phyloP scores from a whole-genome alignment of 2,113 vertebrate genomes.

The Caloenas nicobarica region DNA sequence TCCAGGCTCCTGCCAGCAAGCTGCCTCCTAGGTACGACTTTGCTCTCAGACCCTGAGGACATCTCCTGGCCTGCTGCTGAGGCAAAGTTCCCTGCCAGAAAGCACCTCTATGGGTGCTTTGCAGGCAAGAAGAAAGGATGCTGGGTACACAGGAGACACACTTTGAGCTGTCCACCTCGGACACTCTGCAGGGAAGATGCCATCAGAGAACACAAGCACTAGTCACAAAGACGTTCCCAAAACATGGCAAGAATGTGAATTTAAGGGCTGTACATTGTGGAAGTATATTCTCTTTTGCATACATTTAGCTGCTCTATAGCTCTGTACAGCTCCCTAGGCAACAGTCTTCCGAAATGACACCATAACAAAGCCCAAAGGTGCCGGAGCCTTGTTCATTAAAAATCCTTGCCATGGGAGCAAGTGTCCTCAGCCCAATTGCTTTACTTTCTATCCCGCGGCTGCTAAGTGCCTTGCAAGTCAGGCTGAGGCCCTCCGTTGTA shows the following conservation, averaged over 20 bases:
- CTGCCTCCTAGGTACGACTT: not conserved
- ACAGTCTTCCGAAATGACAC: constrained; percentile 49
- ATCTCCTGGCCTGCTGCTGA: not conserved
- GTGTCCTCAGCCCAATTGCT: not conserved
- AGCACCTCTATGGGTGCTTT: not conserved
- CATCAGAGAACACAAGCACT: not conserved
- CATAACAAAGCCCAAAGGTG: constrained; percentile 28
- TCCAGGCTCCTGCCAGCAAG: not conserved
- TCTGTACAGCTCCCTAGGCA: constrained; percentile 49
- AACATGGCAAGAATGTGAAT: not conserved
- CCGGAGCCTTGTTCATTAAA: not conserved
- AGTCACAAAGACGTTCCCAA: not conserved
- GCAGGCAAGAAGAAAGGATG: not conserved
- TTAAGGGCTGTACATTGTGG: not conserved
- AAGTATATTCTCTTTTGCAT: not conserved
- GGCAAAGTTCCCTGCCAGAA: not conserved
- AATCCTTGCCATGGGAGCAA: not conserved
- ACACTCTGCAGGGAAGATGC: not conserved
- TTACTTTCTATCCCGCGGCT: not conserved
- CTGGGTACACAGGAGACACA: not conserved
- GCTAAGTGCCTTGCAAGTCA: not conserved
- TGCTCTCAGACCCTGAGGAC: not conserved
- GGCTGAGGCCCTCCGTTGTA: not conserved
- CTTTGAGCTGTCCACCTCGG: not conserved
- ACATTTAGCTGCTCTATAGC: constrained; percentile 5